A percentile compares a stretch with the other conserved stretches of the same genome.
Evolutionary conservation across 2,113 vertebrate species (phyloP).

Genomic region (Colaptes auratus): DNA sequence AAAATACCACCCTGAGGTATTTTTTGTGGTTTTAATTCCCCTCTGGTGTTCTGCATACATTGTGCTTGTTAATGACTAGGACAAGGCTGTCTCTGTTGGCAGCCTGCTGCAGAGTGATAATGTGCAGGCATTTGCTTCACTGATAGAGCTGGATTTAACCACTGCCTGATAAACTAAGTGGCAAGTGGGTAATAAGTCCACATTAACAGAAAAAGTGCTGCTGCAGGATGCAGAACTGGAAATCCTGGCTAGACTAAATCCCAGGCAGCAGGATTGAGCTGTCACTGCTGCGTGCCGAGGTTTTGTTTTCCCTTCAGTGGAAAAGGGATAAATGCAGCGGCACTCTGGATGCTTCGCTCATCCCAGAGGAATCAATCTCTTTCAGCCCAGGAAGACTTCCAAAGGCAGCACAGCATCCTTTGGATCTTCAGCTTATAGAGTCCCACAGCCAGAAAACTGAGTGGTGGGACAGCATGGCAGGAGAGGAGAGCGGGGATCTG

Average conservation of each 20-base stretch:
- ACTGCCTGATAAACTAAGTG: conserved; percentile 85
- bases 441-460: neutral
- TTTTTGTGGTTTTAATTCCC: conserved; percentile 90
- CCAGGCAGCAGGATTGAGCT: conserved; percentile 79
- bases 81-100: conserved; percentile 81
- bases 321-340: conserved; percentile 51
- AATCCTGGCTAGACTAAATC: conserved; percentile 78
- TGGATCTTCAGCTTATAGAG: neutral
- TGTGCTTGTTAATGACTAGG: conserved; percentile 86
- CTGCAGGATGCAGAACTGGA: conserved; percentile 80
- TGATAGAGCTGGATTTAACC: conserved; percentile 84
- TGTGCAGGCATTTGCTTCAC: conserved; percentile 82
- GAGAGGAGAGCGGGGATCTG: neutral
- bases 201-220: conserved; percentile 82
- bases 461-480: neutral
- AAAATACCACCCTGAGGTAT: conserved; percentile 91
- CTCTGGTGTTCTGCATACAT: conserved; percentile 88
- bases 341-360: neutral
- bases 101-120: conserved; percentile 85
- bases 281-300: conserved; percentile 64
- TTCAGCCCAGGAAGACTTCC: neutral
- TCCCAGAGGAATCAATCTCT: conserved; percentile 27
- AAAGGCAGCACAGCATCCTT: neutral
- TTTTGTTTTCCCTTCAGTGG: conserved; percentile 53
- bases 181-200: conserved; percentile 85